Evolutionary conservation across 2,888 invertebrate species (phyloP).

Genomic region (Carterocephalus palaemon): DNA sequence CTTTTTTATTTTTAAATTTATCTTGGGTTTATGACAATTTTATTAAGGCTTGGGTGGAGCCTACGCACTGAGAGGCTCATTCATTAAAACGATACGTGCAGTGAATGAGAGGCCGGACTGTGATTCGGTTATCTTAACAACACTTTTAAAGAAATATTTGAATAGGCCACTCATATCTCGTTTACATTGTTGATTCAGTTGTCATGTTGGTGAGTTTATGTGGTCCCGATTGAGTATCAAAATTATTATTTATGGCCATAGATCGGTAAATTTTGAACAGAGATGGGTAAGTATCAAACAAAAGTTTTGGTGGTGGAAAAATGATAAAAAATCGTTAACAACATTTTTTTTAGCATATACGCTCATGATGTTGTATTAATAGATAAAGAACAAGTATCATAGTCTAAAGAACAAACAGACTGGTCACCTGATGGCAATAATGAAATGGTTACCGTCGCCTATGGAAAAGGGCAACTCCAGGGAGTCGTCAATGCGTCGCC

Average conservation of each 20-base stretch:
- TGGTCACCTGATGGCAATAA: no score
- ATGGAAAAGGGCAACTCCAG: no score
- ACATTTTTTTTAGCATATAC: no score
- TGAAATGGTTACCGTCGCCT: no score
- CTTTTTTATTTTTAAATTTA: conserved; percentile 53
- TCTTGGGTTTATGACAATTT: conserved; percentile 68
- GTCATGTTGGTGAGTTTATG: conserved; percentile 2
- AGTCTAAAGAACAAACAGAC: no score
- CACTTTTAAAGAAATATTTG: conserved; percentile 15
- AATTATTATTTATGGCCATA: no score
- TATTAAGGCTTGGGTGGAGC: conserved; percentile 59
- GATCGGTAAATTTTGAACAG: no score
- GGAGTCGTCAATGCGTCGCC: no score
- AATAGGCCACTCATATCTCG: conserved; percentile 15
- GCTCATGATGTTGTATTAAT: no score
- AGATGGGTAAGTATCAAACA: no score
- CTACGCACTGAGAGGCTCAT: conserved; percentile 55
- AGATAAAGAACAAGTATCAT: no score
- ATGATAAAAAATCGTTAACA: no score
- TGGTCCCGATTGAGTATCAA: background rate
- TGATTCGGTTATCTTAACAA: conserved; percentile 29
- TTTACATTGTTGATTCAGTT: conserved; percentile 14
- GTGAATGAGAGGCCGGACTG: conserved; percentile 36
- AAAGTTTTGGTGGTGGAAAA: background rate
- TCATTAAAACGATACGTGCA: conserved; percentile 57